A percentile compares a stretch with the other conserved stretches of the same genome.
Conservation (phyloP, 2,888 invertebrate species). For the Aphodius granarius region DNA sequence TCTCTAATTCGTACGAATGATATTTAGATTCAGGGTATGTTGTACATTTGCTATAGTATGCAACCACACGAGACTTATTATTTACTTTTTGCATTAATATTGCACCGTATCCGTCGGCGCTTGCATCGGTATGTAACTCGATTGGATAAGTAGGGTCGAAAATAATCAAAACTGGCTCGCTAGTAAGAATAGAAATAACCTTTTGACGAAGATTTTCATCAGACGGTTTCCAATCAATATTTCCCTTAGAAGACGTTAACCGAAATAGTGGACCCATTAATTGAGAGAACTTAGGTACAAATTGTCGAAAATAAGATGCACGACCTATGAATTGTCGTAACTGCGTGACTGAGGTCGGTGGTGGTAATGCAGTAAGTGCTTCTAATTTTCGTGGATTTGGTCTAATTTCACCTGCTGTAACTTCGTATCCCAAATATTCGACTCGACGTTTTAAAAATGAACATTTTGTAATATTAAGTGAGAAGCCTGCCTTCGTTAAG, state of each 20-base stretch:
- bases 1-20: constrained; percentile 41
- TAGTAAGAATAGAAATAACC: constrained; percentile 29
- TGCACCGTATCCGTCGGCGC: constrained; percentile 36
- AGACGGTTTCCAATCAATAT: constrained; percentile 28
- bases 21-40: constrained; percentile 38
- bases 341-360: too few relatives aligned
- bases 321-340: background rate
- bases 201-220: constrained; percentile 32
- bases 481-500: too few relatives aligned
- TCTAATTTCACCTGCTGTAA: too few relatives aligned
- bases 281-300: background rate
- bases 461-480: too few relatives aligned
- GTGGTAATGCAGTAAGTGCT: too few relatives aligned
- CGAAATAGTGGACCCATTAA: background rate
- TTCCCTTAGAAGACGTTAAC: background rate
- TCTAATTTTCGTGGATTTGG: too few relatives aligned
- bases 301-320: background rate
- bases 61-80: constrained; percentile 31
- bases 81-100: constrained; percentile 39
- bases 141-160: constrained; percentile 34
- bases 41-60: constrained; percentile 39
- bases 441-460: too few relatives aligned
- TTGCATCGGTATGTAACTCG: constrained; percentile 40
- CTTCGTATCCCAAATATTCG: too few relatives aligned
- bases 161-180: constrained; percentile 37